These are phyloP conservation scores for Drosophila ficusphila DNA, from an alignment of 1,140 invertebrate genomes.

Conservation along the genomic window DNA sequence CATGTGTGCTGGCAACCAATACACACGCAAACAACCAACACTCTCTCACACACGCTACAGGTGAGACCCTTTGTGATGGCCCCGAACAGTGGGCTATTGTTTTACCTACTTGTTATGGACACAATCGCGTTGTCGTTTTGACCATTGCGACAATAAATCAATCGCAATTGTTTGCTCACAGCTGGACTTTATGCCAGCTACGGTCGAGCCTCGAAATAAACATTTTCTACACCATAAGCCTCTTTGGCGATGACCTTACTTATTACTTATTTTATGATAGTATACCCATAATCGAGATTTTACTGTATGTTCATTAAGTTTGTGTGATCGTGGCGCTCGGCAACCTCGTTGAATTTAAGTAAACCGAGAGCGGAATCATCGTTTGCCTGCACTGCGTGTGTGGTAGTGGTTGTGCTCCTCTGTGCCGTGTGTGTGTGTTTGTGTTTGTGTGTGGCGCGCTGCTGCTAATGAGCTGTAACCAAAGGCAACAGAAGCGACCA, in stretches of 20 bases:
- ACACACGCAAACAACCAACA: neutral
- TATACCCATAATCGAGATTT: neutral
- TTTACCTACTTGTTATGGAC: slow-evolving; percentile 1
- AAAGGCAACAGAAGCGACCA: slow-evolving; percentile 58
- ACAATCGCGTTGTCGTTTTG: slow-evolving; percentile 17
- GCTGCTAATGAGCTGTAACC: slow-evolving; percentile 69
- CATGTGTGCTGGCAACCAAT: neutral
- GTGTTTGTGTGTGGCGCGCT: too few species aligned
- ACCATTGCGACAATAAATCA: slow-evolving; percentile 39
- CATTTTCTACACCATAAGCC: too few species aligned
- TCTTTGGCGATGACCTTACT: too few species aligned
- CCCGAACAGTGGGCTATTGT: slow-evolving; percentile 18
- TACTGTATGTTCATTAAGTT: slow-evolving; percentile 22
- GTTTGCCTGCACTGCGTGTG: slow-evolving; percentile 4
- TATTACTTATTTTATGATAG: too few species aligned
- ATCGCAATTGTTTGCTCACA: slow-evolving; percentile 22
- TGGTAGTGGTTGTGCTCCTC: neutral
- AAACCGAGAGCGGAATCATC: slow-evolving; percentile 41
- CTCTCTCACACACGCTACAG: slow-evolving; percentile 5
- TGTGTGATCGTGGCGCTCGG: slow-evolving; percentile 15
- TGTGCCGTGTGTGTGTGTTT: neutral
- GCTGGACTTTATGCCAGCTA: slow-evolving; percentile 9
- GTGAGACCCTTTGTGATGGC: slow-evolving; percentile 20
- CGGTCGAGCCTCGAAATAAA: slow-evolving; percentile 4
- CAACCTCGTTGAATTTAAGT: slow-evolving; percentile 34